These are phyloP conservation scores for Grus americana DNA, from an alignment of 2,113 vertebrate genomes.

Conservation along the genomic window DNA sequence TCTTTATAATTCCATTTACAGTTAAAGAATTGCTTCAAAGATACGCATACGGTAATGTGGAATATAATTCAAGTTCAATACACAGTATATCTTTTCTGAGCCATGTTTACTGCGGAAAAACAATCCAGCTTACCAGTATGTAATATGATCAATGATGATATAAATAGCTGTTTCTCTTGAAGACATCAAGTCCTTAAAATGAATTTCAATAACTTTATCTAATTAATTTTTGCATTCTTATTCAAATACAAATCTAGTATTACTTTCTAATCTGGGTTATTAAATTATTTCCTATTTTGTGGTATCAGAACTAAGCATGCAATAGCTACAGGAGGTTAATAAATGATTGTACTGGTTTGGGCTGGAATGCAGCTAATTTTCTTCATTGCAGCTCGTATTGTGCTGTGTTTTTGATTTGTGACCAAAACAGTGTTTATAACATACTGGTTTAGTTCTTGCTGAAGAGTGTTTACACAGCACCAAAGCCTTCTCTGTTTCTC, in stretches of 20 bases:
- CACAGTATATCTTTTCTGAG: background rate
- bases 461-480: background rate
- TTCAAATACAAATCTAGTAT: background rate
- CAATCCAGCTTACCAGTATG: background rate
- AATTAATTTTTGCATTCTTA: background rate
- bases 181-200: background rate
- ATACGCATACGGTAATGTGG: background rate
- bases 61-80: background rate
- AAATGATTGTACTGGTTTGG: background rate
- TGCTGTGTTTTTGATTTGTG: background rate
- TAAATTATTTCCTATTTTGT: background rate
- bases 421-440: background rate
- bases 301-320: background rate
- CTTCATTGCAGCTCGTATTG: fast-evolving
- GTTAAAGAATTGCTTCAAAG: background rate
- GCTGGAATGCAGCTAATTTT: background rate
- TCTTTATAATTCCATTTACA: background rate
- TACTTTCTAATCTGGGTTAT: background rate
- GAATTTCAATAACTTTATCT: background rate
- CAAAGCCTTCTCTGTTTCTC: background rate
- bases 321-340: background rate
- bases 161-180: background rate
- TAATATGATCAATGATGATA: background rate
- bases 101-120: background rate
- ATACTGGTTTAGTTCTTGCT: background rate